phyloP scores from a whole-genome alignment of 1,140 invertebrate species.

The Semibalanus balanoides region DNA sequence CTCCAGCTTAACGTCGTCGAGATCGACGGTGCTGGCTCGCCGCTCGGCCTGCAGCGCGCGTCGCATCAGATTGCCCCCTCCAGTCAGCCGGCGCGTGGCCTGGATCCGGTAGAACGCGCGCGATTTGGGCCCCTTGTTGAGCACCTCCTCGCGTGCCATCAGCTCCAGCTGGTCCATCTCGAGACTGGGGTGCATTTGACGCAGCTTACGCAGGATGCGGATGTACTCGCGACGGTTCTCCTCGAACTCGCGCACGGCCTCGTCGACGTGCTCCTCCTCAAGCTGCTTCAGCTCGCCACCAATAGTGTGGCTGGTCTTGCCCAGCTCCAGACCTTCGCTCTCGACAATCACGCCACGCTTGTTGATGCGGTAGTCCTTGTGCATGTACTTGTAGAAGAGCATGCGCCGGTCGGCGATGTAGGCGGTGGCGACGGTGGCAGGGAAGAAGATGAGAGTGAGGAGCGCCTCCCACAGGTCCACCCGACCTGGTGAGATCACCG shows the following conservation, averaged over 20 bases:
- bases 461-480: constrained; percentile 92
- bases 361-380: constrained; percentile 81
- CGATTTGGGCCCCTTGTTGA: constrained; percentile 85
- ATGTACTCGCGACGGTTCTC: constrained; percentile 87
- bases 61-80: too few species aligned
- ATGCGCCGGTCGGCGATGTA: constrained; percentile 85
- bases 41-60: too few species aligned
- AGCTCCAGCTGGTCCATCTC: constrained; percentile 74
- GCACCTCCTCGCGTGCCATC: constrained; percentile 87
- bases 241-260: constrained; percentile 73
- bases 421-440: constrained; percentile 87
- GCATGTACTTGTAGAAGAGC: constrained; percentile 79
- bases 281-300: constrained; percentile 28
- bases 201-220: constrained; percentile 67
- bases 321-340: constrained; percentile 61
- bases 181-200: constrained; percentile 71
- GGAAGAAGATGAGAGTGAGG: constrained; percentile 93
- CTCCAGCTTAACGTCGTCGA: too few species aligned
- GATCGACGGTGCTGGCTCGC: too few species aligned
- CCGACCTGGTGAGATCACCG: too few species aligned
- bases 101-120: too few species aligned
- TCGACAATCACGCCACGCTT: constrained; percentile 82
- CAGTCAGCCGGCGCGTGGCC: too few species aligned
- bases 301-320: constrained; percentile 32
- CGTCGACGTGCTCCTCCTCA: constrained; percentile 46